phyloP scores from a whole-genome alignment of 2,797 vertebrate species.

The Liparis tanakae region DNA sequence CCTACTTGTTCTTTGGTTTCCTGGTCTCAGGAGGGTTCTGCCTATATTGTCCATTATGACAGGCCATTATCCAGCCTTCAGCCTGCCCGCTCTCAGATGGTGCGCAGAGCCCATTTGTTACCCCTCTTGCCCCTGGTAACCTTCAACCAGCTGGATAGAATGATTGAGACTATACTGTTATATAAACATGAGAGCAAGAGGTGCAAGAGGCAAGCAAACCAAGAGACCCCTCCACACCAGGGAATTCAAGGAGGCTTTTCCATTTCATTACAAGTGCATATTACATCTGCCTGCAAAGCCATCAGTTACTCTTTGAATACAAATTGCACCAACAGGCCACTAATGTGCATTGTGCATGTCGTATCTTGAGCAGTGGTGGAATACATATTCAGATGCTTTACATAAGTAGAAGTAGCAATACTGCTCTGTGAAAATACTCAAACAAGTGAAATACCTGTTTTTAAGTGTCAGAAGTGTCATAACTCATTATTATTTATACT shows the following conservation, averaged over 20 bases:
- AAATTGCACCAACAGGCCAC: slow-evolving; percentile 65
- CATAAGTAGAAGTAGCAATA: slow-evolving; percentile 8
- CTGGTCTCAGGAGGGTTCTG: slow-evolving; percentile 90
- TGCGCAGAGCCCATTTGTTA: slow-evolving; percentile 91
- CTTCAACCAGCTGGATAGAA: slow-evolving; percentile 91
- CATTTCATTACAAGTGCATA: slow-evolving; percentile 84
- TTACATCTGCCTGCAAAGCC: slow-evolving; percentile 78
- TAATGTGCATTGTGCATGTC: slow-evolving; percentile 45
- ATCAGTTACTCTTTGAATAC: slow-evolving; percentile 76
- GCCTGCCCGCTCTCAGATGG: slow-evolving; percentile 92
- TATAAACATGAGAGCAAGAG: slow-evolving; percentile 92
- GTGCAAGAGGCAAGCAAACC: slow-evolving; percentile 80
- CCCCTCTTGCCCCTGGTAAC: slow-evolving; percentile 89
- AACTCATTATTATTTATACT: neutral
- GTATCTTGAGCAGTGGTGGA: slow-evolving; percentile 29
- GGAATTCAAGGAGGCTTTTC: slow-evolving; percentile 78
- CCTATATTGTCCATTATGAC: slow-evolving; percentile 96
- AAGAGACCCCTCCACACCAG: slow-evolving; percentile 72
- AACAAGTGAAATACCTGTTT: slow-evolving; percentile 5
- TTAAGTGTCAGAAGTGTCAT: neutral
- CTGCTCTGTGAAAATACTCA: neutral
- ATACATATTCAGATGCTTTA: slow-evolving; percentile 27
- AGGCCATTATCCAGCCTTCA: slow-evolving; percentile 95
- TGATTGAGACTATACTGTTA: slow-evolving; percentile 90
- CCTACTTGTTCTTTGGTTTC: slow-evolving; percentile 88